phyloP scores from a whole-genome alignment of 2,888 invertebrate genomes.

The Drosophila longiperda region DNA sequence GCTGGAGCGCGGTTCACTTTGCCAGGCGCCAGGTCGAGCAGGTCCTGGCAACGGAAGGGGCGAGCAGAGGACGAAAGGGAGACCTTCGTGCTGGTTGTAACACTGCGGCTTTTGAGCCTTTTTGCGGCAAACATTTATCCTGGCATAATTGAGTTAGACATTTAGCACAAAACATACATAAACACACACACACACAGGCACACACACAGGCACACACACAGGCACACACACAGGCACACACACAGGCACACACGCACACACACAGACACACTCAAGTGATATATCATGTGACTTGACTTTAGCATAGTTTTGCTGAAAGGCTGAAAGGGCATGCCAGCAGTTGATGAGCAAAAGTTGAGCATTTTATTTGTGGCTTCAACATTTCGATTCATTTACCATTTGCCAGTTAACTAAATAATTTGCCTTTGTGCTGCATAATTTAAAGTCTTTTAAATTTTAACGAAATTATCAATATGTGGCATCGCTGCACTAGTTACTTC shows the following conservation, averaged over 20 bases:
- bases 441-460: constrained; percentile 39
- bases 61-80: constrained; percentile 6
- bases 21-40: constrained; percentile 7
- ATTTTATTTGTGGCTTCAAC: constrained; percentile 53
- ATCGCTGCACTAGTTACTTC: constrained; percentile 18
- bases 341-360: constrained; percentile 36
- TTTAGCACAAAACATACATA: constrained; percentile 43
- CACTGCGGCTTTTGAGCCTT: constrained; percentile 77
- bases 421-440: constrained; percentile 54
- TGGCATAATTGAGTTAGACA: constrained; percentile 76
- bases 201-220: constrained; percentile 1
- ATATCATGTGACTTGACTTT: constrained; percentile 45
- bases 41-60: background rate
- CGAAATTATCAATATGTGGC: constrained; percentile 47
- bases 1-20: constrained; percentile 55
- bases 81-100: constrained; percentile 52
- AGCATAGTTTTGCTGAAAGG: constrained; percentile 46
- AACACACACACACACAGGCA: constrained; percentile 12
- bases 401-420: constrained; percentile 49
- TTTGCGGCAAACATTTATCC: constrained; percentile 71
- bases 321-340: constrained; percentile 23
- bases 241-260: constrained; percentile 10
- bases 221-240: constrained; percentile 1
- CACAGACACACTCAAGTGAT: background rate
- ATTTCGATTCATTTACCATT: constrained; percentile 44